Conservation (phyloP, 2,797 vertebrate genomes). For the Gymnocypris eckloni region DNA sequence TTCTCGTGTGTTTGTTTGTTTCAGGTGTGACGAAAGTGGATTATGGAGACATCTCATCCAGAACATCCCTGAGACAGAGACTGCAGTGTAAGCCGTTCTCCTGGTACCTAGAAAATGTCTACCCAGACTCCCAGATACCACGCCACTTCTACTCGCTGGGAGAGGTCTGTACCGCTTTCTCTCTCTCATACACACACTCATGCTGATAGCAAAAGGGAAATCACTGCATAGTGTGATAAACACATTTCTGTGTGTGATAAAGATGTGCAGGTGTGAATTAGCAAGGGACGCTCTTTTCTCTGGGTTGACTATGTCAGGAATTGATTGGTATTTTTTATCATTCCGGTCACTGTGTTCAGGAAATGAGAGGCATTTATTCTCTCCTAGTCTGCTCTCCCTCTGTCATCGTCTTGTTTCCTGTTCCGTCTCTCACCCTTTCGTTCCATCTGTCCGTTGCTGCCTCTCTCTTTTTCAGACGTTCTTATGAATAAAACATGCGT, state of each 20-base stretch:
- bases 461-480: constrained; percentile 29
- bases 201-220: constrained; percentile 20
- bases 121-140: constrained; percentile 98
- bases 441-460: constrained; percentile 48
- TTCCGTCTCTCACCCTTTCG: constrained; percentile 27
- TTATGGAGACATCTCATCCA: constrained; percentile 93
- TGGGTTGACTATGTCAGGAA: constrained; percentile 14
- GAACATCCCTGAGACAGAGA: constrained; percentile 89
- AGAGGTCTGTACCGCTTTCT: constrained; percentile 82
- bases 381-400: constrained; percentile 10
- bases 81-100: constrained; percentile 98
- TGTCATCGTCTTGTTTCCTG: constrained; percentile 19
- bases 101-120: constrained; percentile 98
- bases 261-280: constrained; percentile 30
- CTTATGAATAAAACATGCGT: constrained; percentile 55
- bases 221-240: constrained; percentile 3
- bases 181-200: constrained; percentile 11
- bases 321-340: constrained; percentile 15
- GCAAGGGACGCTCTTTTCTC: neutral
- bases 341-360: constrained; percentile 21
- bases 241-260: constrained; percentile 19
- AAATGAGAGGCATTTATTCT: constrained; percentile 45
- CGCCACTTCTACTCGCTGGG: constrained; percentile 97
- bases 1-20: constrained; percentile 20
- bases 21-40: constrained; percentile 98